A percentile compares a stretch with the other conserved stretches of the same genome.
Evolutionary conservation across 2,888 invertebrate species (phyloP).

Genomic region (Tipula lateralis): DNA sequence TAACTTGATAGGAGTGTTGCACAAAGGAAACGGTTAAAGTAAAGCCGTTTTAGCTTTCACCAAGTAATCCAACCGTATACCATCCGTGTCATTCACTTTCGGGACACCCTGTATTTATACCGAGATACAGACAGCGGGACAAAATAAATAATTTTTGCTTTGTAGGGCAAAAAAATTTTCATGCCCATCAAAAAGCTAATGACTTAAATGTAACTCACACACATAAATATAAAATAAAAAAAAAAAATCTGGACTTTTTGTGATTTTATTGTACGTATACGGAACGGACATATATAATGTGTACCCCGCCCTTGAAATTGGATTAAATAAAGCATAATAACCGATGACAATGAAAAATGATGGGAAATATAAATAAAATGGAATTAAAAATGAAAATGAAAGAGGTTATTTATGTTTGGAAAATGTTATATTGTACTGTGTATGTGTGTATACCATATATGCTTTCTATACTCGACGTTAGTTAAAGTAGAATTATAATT

Average conservation of each 20-base stretch:
- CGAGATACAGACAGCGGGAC: not conserved
- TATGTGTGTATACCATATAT: not conserved
- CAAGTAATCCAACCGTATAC: too few species aligned
- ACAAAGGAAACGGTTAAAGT: too few species aligned
- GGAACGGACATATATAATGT: not conserved
- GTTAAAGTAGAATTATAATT: not conserved
- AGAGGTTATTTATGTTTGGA: not conserved
- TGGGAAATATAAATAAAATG: conserved; percentile 11
- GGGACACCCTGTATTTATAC: too few species aligned
- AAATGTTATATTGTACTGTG: not conserved
- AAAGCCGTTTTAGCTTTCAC: too few species aligned
- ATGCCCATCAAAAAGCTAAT: not conserved
- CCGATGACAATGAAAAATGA: conserved; percentile 24
- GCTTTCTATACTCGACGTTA: not conserved
- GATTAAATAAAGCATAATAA: conserved; percentile 19
- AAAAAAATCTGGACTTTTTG: not conserved
- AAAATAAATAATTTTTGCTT: not conserved
- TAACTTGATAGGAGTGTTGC: too few species aligned
- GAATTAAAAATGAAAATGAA: not conserved
- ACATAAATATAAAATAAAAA: too few species aligned
- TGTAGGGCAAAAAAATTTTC: not conserved
- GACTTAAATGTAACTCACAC: conserved; percentile 15
- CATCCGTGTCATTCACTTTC: too few species aligned
- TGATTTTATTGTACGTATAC: not conserved
- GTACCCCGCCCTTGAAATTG: not conserved